Percentiles rank a stretch among this genome's conserved stretches.
These are phyloP conservation scores for Drosophila borborema DNA, from an alignment of 2,888 invertebrate species.

Conservation along the genomic window DNA sequence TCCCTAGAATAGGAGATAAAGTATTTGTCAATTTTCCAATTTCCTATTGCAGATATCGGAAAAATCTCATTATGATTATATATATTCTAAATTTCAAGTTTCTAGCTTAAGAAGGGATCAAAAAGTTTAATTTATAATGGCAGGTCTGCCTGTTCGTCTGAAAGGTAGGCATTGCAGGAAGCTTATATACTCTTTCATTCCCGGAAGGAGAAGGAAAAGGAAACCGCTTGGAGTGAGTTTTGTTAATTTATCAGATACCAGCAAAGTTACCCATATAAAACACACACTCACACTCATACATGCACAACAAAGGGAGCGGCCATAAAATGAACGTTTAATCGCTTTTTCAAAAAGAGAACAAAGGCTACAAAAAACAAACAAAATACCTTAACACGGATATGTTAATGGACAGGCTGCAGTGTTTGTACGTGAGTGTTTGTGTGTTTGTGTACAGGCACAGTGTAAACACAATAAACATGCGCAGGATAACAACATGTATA, in stretches of 20 bases:
- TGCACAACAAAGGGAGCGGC: conserved; percentile 6
- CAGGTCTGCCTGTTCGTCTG: too few relatives aligned
- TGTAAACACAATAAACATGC: conserved; percentile 58
- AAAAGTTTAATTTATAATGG: not conserved
- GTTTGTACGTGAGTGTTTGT: conserved; percentile 9
- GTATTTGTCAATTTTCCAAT: too few relatives aligned
- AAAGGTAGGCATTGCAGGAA: not conserved
- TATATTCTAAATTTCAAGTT: too few relatives aligned
- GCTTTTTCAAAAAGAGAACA: conserved; percentile 33
- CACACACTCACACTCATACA: conserved; percentile 8
- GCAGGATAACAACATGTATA: conserved; percentile 46
- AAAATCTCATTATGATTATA: too few relatives aligned
- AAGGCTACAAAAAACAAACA: conserved; percentile 8
- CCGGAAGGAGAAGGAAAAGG: not conserved
- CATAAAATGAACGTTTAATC: conserved; percentile 55
- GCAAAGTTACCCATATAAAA: conserved; percentile 39
- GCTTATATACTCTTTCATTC: not conserved
- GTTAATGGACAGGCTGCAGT: conserved; percentile 27
- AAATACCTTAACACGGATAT: conserved; percentile 26
- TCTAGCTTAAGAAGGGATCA: not conserved
- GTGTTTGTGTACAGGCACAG: conserved; percentile 35
- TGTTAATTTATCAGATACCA: conserved; percentile 14
- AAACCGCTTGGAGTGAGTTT: not conserved
- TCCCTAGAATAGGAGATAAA: too few relatives aligned
- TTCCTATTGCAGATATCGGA: too few relatives aligned